Conservation (phyloP, 1,140 invertebrate species). For the Hylyphantes graminicola region DNA sequence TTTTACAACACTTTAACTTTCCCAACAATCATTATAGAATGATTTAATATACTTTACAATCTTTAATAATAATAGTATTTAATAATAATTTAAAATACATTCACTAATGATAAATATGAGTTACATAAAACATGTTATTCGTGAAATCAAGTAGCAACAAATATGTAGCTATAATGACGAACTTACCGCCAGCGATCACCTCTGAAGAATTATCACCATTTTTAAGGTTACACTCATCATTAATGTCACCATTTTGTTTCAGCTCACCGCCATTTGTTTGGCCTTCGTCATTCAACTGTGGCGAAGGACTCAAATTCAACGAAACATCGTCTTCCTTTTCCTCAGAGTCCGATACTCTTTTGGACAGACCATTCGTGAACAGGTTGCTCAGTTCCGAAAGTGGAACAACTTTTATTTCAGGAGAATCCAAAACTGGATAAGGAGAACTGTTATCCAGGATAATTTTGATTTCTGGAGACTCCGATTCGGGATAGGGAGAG, state of each 20-base stretch:
- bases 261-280: not conserved
- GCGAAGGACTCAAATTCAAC: constrained; percentile 15
- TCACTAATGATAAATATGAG: too few relatives aligned
- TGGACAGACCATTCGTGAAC: constrained; percentile 10
- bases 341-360: not conserved
- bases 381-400: constrained; percentile 27
- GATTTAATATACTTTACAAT: too few relatives aligned
- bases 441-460: not conserved
- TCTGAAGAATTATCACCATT: too few relatives aligned
- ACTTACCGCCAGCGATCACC: constrained; percentile 26
- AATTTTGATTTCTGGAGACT: too few relatives aligned
- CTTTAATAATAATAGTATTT: too few relatives aligned
- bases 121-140: too few relatives aligned
- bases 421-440: not conserved
- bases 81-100: too few relatives aligned
- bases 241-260: not conserved
- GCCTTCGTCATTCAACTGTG: not conserved
- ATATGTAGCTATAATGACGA: too few relatives aligned
- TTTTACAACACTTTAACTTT: too few relatives aligned
- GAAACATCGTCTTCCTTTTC: constrained; percentile 19
- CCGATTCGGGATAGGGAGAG: too few relatives aligned
- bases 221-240: not conserved
- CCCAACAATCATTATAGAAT: too few relatives aligned
- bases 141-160: too few relatives aligned
- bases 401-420: constrained; percentile 30